These are phyloP conservation scores for Rhynchonycteris naso DNA, from an alignment of 2,797 vertebrate species.

Conservation along the genomic window DNA sequence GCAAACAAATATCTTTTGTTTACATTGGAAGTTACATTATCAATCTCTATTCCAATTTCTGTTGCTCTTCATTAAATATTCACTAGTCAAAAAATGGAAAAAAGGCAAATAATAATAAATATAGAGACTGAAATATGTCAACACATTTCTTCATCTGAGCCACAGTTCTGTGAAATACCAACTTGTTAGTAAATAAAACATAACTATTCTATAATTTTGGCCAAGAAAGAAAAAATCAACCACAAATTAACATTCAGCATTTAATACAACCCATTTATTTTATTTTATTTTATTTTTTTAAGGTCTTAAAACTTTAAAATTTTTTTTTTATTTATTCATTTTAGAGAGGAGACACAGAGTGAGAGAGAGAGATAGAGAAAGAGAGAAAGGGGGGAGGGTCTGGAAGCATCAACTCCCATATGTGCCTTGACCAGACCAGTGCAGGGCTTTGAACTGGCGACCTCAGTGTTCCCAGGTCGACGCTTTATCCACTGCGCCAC, in stretches of 20 bases:
- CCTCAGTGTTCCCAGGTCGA: too few species aligned
- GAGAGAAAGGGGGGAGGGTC: too few species aligned
- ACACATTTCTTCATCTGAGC: background rate
- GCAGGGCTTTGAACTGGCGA: too few species aligned
- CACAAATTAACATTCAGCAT: background rate
- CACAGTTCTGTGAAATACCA: background rate
- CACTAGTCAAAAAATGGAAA: background rate
- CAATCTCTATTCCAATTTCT: background rate
- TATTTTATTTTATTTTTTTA: too few species aligned
- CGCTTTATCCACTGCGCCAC: too few species aligned
- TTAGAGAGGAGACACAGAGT: too few species aligned
- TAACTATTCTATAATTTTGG: background rate
- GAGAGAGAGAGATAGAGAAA: too few species aligned
- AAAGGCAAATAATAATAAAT: background rate
- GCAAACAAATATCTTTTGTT: background rate
- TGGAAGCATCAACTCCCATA: too few species aligned
- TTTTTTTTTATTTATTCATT: too few species aligned
- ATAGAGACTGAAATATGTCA: background rate
- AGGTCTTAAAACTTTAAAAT: too few species aligned
- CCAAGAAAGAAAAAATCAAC: background rate
- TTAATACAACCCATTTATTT: background rate
- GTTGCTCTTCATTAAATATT: background rate
- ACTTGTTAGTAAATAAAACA: background rate
- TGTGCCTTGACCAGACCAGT: too few species aligned
- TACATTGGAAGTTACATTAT: background rate